Conservation (phyloP, 1,140 invertebrate species). For the Rhysida immarginata region DNA sequence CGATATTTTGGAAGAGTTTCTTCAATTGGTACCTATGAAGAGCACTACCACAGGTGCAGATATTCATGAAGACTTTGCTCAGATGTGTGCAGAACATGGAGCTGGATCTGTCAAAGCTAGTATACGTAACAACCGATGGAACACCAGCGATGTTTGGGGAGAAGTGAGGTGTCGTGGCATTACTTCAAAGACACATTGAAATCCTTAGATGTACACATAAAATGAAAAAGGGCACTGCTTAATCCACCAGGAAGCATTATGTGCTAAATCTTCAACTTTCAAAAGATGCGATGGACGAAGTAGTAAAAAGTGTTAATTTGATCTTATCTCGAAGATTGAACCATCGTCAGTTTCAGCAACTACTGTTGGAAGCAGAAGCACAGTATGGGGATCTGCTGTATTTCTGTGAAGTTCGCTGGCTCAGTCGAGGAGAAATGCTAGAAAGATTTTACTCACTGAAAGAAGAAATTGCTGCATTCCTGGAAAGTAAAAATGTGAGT, state of each 20-base stretch:
- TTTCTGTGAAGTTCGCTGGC: conserved; percentile 7
- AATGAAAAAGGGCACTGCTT: too few species aligned
- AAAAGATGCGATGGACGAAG: not conserved
- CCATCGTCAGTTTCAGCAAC: conserved; percentile 9
- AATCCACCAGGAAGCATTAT: conserved; percentile 8
- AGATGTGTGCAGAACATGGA: too few species aligned
- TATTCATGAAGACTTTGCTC: too few species aligned
- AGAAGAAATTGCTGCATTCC: not conserved
- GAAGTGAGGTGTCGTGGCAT: too few species aligned
- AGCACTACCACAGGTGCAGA: too few species aligned
- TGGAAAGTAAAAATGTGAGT: not conserved
- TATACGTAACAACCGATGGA: too few species aligned
- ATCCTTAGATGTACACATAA: too few species aligned
- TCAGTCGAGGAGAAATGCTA: not conserved
- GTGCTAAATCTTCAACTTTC: conserved; percentile 4
- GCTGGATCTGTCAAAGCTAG: too few species aligned
- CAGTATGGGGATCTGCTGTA: conserved; percentile 9
- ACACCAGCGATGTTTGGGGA: too few species aligned
- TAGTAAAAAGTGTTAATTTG: conserved; percentile 7
- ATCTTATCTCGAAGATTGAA: conserved; percentile 10
- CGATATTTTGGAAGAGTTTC: too few species aligned
- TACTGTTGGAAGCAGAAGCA: conserved; percentile 7
- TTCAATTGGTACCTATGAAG: too few species aligned
- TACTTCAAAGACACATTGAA: too few species aligned
- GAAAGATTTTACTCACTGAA: not conserved